Conservation (phyloP, 2,797 vertebrate species). For the Epinephelus awoara region DNA sequence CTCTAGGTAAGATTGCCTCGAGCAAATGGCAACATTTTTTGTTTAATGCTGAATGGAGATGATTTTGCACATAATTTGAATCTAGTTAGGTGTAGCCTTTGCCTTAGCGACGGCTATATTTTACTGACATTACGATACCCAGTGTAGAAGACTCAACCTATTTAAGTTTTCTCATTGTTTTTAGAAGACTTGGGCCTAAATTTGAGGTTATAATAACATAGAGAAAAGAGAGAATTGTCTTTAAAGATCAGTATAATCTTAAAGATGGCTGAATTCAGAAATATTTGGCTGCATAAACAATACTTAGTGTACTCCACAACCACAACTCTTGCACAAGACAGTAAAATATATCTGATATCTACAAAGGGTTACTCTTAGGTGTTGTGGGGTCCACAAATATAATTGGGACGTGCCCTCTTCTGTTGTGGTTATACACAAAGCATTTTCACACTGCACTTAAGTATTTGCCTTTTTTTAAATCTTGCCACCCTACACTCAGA, state of each 20-base stretch:
- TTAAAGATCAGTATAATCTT: slow-evolving; percentile 22
- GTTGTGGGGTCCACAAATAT: slow-evolving; percentile 40
- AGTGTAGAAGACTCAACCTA: slow-evolving; percentile 27
- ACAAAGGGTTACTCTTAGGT: slow-evolving; percentile 15
- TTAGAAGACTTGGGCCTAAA: slow-evolving; percentile 38
- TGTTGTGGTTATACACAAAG: slow-evolving; percentile 32
- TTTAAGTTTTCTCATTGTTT: slow-evolving; percentile 30
- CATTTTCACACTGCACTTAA: slow-evolving; percentile 54
- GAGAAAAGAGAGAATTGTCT: slow-evolving; percentile 9
- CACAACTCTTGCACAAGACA: slow-evolving; percentile 44
- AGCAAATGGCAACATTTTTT: slow-evolving; percentile 43
- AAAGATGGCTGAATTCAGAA: slow-evolving; percentile 21
- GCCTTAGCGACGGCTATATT: slow-evolving; percentile 53
- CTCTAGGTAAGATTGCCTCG: slow-evolving; percentile 56
- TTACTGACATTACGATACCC: slow-evolving; percentile 45
- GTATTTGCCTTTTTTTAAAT: slow-evolving; percentile 50
- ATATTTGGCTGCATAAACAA: slow-evolving; percentile 14
- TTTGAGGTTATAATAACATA: slow-evolving; percentile 18
- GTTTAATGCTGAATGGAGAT: slow-evolving; percentile 55
- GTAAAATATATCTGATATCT: slow-evolving; percentile 41
- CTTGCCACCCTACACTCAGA: slow-evolving; percentile 24
- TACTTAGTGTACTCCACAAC: slow-evolving; percentile 24
- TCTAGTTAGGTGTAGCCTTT: slow-evolving; percentile 56
- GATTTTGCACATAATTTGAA: slow-evolving; percentile 77
- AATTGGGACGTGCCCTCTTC: slow-evolving; percentile 26